Base-by-base conservation (phyloP, 2,888 invertebrate genomes). In the Harpalus rubripes region DNA sequence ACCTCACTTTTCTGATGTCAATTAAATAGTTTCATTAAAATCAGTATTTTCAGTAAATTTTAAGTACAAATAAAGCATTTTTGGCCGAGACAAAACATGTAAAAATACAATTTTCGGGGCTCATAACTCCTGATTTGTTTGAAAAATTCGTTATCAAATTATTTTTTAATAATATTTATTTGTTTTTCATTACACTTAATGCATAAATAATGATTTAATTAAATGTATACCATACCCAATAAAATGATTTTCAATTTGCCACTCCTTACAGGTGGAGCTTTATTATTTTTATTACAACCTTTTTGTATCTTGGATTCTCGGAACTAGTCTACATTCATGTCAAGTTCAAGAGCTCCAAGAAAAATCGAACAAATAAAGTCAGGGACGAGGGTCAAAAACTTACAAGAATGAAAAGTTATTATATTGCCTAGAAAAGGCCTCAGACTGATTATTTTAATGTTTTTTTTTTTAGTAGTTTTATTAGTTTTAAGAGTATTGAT, bases 321-420 rank as follows among this genome's bases (percentile, higher is more conserved):
- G 68, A 68, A 68, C 39, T 68, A 15, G 15, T 68, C 32, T 15
- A 6, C n/a, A 68, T 68, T 68, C 39, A 7, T 68, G 68, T 68
- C 68, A 68, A 68, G 68, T 68, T 68, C 68, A 68, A 68, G 68
- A 68, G 32, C 68, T 68, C 39, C 7, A 68, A 68, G n/a, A 39
- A 68, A 68, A 68, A 68, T 68, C 68, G 39, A 68, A 39, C 32
- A 68, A 68, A 32, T 32, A n/a, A 22, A 10, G 39, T 22, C 63
- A 18, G 63, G 22, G 59, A 18, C 68, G 7, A 15, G n/a, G 39
- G 68, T 68, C 68, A 32, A 68, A 68, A 52, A 12, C 22, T 22
- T 1, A 22, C 10, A 52, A 52, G 10, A 5, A 52, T 12, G 10
- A 52, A 52, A 12, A 12, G 1, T 52, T 52, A 52, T 12, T 52